A percentile compares a stretch with the other conserved stretches of the same genome.
phyloP scores from a whole-genome alignment of 2,888 invertebrate genomes.

The Hypercompe scribonia region DNA sequence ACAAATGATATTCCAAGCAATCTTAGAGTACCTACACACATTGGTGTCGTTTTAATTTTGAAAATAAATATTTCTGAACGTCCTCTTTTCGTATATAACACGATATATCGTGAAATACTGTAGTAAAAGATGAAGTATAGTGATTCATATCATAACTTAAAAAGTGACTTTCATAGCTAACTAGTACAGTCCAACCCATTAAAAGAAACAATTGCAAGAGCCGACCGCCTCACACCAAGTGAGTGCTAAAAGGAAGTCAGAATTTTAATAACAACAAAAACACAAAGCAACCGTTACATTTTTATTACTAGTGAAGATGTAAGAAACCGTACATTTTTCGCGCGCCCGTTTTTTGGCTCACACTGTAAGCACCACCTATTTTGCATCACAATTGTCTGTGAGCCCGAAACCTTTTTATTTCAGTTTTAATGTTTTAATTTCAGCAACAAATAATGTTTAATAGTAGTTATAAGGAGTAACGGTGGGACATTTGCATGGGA shows the following conservation, averaged over 20 bases:
- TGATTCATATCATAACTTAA: background rate
- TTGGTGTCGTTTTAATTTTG: background rate
- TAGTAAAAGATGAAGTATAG: background rate
- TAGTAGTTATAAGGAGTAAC: constrained; percentile 75
- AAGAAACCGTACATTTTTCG: constrained; percentile 58
- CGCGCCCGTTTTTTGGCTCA: constrained; percentile 60
- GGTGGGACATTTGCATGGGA: constrained; percentile 73
- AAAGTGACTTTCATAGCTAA: background rate
- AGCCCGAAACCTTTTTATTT: constrained; percentile 63
- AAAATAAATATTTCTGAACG: background rate
- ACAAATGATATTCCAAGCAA: background rate
- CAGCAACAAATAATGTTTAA: constrained; percentile 81
- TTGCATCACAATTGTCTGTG: constrained; percentile 82
- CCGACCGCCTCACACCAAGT: constrained; percentile 17
- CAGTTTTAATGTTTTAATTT: constrained; percentile 81
- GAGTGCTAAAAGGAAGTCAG: constrained; percentile 45
- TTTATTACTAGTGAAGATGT: constrained; percentile 54
- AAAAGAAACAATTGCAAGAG: constrained; percentile 18
- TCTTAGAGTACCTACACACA: background rate
- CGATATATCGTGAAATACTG: background rate
- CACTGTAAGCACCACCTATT: constrained; percentile 58
- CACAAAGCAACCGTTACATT: constrained; percentile 50
- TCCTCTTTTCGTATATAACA: background rate
- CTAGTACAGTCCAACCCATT: constrained; percentile 14
- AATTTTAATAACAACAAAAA: constrained; percentile 51